Evolutionary conservation across 2,888 invertebrate genomes (phyloP), one percentile per base, ranked within the genome.

Genomic region (Aphrophora alni): DNA sequence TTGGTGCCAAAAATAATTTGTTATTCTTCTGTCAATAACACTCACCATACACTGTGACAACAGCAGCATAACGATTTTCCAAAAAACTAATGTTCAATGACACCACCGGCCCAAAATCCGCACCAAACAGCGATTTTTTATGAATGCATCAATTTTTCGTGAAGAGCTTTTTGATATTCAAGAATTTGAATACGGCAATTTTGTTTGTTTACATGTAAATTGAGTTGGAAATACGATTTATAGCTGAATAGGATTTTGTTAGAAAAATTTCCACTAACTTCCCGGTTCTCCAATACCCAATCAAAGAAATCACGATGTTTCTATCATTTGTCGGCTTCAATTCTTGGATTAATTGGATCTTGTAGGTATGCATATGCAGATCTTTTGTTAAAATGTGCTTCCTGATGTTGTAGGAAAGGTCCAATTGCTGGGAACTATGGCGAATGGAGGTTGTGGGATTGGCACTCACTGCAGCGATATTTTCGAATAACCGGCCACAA

Each of bases 121-220:
- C 88, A 86, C 86, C 88, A 88, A 86, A 87, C 87, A 26, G 87
- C 87, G 38, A 85, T 83, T 85, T 84, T 85, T 85, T 85, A 82
- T 82, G 87, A 86, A 85, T 87, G 85, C 84, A 87, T 83, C 82
- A 83, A 85, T 83, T 83, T 84, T 80, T 87, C 85, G 44, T 83
- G 71, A 84, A 85, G 83, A 78, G 77, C 82, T 81, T 80, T 83
- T 78, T 86, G 86, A 81, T 87, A 85, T 80, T 86, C 84, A 28
- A 77, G 38, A 77, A 84, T 84, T 86, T 85, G 85, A 84, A 86
- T 85, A 33, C 85, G 84, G 80, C 84, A 86, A 83, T 87, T 87
- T 84, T 87, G 85, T 81, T 85, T 85, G 85, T 87, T 88, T 86
- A 86, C 87, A 85, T 83, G 87, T 83, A 86, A 86, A 83, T 85